Evolutionary conservation across 2,797 vertebrate species (phyloP).

Genomic region (Danio albolineatus): DNA sequence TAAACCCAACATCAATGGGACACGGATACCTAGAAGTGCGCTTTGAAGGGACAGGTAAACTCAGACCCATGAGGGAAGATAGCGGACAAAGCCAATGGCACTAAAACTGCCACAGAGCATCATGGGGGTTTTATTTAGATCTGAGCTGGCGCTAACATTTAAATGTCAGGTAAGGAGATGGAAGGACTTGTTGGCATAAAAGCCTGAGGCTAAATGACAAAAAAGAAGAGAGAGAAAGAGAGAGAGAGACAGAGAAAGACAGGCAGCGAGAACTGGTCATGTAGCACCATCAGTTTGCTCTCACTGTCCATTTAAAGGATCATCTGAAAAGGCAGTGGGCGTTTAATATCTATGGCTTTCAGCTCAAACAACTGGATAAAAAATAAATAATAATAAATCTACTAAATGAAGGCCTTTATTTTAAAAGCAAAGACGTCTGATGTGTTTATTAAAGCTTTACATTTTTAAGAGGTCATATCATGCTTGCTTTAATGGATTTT

Average conservation of each 20-base stretch:
- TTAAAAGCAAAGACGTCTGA: not conserved
- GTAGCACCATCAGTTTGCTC: constrained; percentile 18
- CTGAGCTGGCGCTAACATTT: constrained; percentile 63
- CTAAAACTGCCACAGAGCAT: constrained; percentile 54
- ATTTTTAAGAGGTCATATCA: not conserved
- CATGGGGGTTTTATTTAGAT: constrained; percentile 60
- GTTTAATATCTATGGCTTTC: not conserved
- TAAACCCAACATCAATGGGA: constrained; percentile 24
- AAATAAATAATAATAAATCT: no score
- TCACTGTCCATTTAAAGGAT: constrained; percentile 13
- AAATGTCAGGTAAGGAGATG: constrained; percentile 59
- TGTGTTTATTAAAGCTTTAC: not conserved
- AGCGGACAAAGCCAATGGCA: constrained; percentile 41
- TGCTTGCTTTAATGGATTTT: not conserved
- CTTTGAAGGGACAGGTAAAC: constrained; percentile 51
- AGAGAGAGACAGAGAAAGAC: not conserved
- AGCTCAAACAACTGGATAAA: not conserved
- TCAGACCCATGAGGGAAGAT: constrained; percentile 29
- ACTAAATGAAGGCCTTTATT: not conserved
- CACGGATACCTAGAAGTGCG: constrained; percentile 11
- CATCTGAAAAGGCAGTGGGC: constrained; percentile 4
- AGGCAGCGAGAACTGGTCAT: constrained; percentile 3
- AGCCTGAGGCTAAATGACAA: constrained; percentile 39
- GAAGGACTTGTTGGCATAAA: constrained; percentile 51
- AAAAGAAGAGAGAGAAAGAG: not conserved